phyloP scores from a whole-genome alignment of 1,140 invertebrate genomes.

The Conus betulinus region DNA sequence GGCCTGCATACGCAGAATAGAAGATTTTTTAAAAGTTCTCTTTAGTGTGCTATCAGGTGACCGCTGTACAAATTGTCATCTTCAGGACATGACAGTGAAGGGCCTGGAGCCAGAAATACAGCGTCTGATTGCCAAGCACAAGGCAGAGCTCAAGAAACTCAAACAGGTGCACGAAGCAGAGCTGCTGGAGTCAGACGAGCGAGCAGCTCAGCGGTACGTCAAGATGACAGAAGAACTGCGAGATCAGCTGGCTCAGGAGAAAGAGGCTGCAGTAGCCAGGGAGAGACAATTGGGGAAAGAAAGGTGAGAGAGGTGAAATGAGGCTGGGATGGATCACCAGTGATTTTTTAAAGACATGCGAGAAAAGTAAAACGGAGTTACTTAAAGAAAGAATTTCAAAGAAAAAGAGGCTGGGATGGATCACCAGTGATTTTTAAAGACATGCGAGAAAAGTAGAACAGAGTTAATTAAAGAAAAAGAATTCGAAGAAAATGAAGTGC shows the following conservation, averaged over 20 bases:
- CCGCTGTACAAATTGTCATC: neutral
- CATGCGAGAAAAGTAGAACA: too few species aligned
- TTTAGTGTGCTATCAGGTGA: too few species aligned
- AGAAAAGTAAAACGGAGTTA: too few species aligned
- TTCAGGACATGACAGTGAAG: conserved; percentile 77
- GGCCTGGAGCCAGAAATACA: conserved; percentile 77
- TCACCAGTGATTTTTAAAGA: too few species aligned
- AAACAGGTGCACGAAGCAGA: conserved; percentile 75
- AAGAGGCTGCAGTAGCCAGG: conserved; percentile 73
- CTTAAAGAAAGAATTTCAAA: too few species aligned
- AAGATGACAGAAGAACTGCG: conserved; percentile 75
- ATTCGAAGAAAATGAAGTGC: too few species aligned
- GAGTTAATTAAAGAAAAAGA: too few species aligned
- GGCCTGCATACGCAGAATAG: too few species aligned
- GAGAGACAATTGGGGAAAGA: conserved; percentile 72
- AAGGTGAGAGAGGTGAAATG: conserved; percentile 54
- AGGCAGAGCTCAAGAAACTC: conserved; percentile 74
- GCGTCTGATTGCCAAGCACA: conserved; percentile 75
- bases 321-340: too few species aligned
- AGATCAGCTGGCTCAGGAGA: conserved; percentile 74
- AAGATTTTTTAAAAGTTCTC: too few species aligned
- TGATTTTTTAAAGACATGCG: too few species aligned
- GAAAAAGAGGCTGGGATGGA: too few species aligned
- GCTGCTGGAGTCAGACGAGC: conserved; percentile 73
- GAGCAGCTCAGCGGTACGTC: conserved; percentile 73